A percentile compares a stretch with the other conserved stretches of the same genome.
Evolutionary conservation across 2,888 invertebrate species (phyloP).

Genomic region (Oxyscelio sp.): DNA sequence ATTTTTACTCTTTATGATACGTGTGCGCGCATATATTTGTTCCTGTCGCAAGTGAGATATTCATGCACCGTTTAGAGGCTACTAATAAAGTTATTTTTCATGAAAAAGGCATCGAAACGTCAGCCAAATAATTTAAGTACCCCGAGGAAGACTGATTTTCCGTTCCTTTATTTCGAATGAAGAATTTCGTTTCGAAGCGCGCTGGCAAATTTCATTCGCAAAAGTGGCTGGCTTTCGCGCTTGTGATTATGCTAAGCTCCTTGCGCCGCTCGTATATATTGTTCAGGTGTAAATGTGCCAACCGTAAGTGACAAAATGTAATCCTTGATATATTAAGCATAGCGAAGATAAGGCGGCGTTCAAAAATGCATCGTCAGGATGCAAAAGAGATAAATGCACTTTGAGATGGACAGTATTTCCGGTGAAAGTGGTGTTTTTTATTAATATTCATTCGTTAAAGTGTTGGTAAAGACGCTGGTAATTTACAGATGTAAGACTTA

Average conservation of each 20-base stretch:
- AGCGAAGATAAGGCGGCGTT: conserved; percentile 14
- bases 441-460: neutral
- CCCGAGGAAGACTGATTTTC: too few relatives aligned
- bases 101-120: too few relatives aligned
- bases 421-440: neutral
- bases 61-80: neutral
- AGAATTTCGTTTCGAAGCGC: neutral
- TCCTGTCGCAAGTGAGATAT: conserved; percentile 1
- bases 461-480: neutral
- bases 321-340: conserved; percentile 41
- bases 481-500: conserved; percentile 1
- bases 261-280: conserved; percentile 28
- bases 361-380: conserved; percentile 7
- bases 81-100: neutral
- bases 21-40: conserved; percentile 28
- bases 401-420: neutral
- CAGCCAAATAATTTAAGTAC: too few relatives aligned
- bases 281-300: conserved; percentile 43
- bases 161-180: neutral
- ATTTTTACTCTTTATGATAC: conserved; percentile 55
- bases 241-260: conserved; percentile 43
- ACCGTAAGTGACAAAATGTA: conserved; percentile 41
- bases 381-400: conserved; percentile 13
- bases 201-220: conserved; percentile 25
- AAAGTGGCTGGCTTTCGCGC: conserved; percentile 10